Conservation (phyloP, 2,113 vertebrate genomes). For the Lipotes vexillifer region DNA sequence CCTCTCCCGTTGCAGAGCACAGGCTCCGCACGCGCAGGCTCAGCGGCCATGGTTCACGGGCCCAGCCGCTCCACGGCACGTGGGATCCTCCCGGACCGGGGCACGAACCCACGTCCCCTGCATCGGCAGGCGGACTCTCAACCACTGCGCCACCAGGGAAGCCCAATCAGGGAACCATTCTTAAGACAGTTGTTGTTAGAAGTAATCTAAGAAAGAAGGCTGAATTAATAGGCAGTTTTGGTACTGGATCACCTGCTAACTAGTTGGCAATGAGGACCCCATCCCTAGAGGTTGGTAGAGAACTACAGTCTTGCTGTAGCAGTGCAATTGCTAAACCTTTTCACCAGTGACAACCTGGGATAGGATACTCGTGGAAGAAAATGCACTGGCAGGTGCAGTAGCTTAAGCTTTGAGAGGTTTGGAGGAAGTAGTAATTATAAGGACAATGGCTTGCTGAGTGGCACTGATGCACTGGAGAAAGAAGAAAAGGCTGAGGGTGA, state of each 20-base stretch:
- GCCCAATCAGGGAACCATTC: neutral
- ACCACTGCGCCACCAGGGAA: too few species aligned
- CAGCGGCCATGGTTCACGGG: too few species aligned
- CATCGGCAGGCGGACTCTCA: too few species aligned
- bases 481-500: slow-evolving; percentile 47
- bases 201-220: neutral
- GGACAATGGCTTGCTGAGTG: slow-evolving; percentile 42
- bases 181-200: neutral
- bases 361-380: neutral
- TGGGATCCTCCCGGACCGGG: too few species aligned
- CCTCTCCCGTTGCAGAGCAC: too few species aligned
- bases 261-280: neutral
- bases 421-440: slow-evolving; percentile 47
- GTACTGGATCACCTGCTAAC: neutral
- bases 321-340: neutral
- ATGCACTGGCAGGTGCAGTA: neutral
- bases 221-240: neutral
- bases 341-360: neutral
- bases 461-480: neutral
- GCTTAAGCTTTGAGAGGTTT: slow-evolving; percentile 45
- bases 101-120: too few species aligned
- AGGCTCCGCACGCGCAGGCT: too few species aligned
- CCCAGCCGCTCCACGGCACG: too few species aligned
- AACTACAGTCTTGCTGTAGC: neutral
- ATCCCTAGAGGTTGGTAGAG: neutral